phyloP scores from a whole-genome alignment of 2,888 invertebrate genomes.

The Prenolepis imparis region DNA sequence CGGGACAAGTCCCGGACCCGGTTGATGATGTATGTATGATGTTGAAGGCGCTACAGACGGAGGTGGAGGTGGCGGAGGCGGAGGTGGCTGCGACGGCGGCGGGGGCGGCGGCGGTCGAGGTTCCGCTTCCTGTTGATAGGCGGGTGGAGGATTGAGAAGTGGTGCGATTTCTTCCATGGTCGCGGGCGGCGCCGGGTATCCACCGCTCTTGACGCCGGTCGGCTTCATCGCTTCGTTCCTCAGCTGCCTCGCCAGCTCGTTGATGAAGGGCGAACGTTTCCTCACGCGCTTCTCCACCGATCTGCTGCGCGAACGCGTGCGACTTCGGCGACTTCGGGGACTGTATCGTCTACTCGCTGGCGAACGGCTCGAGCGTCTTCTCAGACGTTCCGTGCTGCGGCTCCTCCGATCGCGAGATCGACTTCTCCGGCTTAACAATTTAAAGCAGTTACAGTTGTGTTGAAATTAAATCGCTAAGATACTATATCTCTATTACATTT shows the following conservation, averaged over 20 bases:
- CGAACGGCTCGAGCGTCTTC: slow-evolving; percentile 83
- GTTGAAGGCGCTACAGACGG: not conserved
- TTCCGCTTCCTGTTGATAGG: slow-evolving; percentile 64
- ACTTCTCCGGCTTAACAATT: slow-evolving; percentile 80
- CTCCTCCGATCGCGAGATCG: slow-evolving; percentile 82
- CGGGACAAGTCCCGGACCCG: slow-evolving; percentile 60
- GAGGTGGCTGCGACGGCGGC: slow-evolving; percentile 20
- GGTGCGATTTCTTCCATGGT: slow-evolving; percentile 74
- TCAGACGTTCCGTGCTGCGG: slow-evolving; percentile 76
- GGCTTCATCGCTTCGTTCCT: slow-evolving; percentile 77
- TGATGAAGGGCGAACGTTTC: slow-evolving; percentile 84
- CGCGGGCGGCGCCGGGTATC: slow-evolving; percentile 62
- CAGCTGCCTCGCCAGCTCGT: slow-evolving; percentile 84
- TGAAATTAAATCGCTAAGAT: slow-evolving; percentile 16
- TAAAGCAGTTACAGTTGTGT: slow-evolving; percentile 53
- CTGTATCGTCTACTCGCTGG: slow-evolving; percentile 77
- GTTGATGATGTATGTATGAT: slow-evolving; percentile 71
- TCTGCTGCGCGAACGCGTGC: slow-evolving; percentile 75
- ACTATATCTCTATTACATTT: slow-evolving; percentile 25
- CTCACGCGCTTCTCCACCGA: slow-evolving; percentile 80
- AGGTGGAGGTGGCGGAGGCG: slow-evolving; percentile 8
- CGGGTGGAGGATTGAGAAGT: slow-evolving; percentile 57
- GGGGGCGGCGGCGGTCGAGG: slow-evolving; percentile 51
- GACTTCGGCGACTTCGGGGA: slow-evolving; percentile 78
- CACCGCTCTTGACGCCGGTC: slow-evolving; percentile 55